Conservation (phyloP, 2,888 invertebrate species). For the Pyrrhia umbra region DNA sequence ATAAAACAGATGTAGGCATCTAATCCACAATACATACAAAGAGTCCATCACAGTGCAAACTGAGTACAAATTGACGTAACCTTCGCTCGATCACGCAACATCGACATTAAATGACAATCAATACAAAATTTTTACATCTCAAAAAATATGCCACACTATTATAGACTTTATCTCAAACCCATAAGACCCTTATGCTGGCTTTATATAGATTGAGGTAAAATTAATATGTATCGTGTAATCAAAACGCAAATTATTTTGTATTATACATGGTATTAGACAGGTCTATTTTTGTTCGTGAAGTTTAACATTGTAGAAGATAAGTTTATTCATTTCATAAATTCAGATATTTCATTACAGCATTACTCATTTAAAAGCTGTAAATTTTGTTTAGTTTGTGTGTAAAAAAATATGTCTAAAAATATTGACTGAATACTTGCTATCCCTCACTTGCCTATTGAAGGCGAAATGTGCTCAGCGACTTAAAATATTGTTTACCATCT, state of each 20-base stretch:
- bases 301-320: not conserved
- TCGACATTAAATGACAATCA: slow-evolving; percentile 59
- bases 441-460: too few relatives aligned
- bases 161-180: slow-evolving; percentile 18
- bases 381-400: too few relatives aligned
- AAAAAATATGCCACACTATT: slow-evolving; percentile 36
- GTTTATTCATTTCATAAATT: not conserved
- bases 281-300: slow-evolving; percentile 14
- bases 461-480: too few relatives aligned
- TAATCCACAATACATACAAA: not conserved
- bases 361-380: too few relatives aligned
- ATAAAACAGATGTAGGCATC: not conserved
- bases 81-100: slow-evolving; percentile 61
- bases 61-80: slow-evolving; percentile 37
- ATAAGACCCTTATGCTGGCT: slow-evolving; percentile 7
- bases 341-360: too few relatives aligned
- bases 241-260: slow-evolving; percentile 15
- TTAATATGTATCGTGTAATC: slow-evolving; percentile 32
- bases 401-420: too few relatives aligned
- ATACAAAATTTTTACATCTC: slow-evolving; percentile 49
- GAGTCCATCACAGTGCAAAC: slow-evolving; percentile 3
- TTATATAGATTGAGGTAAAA: slow-evolving; percentile 18
- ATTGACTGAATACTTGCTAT: too few relatives aligned
- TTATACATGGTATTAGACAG: not conserved
- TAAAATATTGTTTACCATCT: too few relatives aligned